Base-by-base conservation (phyloP, 2,888 invertebrate species). In the Idaea straminata region DNA sequence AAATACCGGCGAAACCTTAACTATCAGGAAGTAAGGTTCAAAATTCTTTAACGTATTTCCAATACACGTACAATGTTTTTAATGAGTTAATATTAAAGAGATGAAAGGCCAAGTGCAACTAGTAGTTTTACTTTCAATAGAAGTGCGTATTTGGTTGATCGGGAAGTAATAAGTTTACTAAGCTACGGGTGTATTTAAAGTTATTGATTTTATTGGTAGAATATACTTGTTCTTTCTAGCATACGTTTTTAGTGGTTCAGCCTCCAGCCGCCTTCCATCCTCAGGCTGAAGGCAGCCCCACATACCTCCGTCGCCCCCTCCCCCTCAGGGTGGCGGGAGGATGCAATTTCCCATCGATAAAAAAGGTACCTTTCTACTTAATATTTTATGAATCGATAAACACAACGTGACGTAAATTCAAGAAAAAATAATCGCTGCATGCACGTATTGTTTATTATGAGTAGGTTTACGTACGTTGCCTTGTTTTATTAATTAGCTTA, bases 131-230 rank as follows among this genome's bases (percentile, higher is more conserved):
- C 80, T 78, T 83, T 81, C 80, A 82, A 82, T 77, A 77, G 74
- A 73, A 71, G 62, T 74, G 77, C 82, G 74, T 83, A 82, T 84
- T 83, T 83, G 84, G 82, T 72, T 66, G 80, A 82, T 76, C 85
- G 83, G 86, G 85, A 86, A 86, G 81, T 81, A 70, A 73, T 77
- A 74, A 75, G 74, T 80, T 85, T 85, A 84, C 84, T 84, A 76
- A 74, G 75, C 68, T 67, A 67, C 35, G 35, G 57, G 47, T 47
- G 47, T 47, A 13, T 5, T 25, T 47, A 16, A 15, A 35, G 15
- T 61, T 57, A 57, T 57, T 63, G 25, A n/a, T 61, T 60, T 16
- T 65, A 36, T 60, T 66, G 60, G 38, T 57, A 6, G 25, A 2
- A 2, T 25, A 25, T 2, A 25, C 25, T 25, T 25, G 25, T 25